Evolutionary conservation across 2,888 invertebrate genomes (phyloP).

Genomic region (Chymomyza amoena): DNA sequence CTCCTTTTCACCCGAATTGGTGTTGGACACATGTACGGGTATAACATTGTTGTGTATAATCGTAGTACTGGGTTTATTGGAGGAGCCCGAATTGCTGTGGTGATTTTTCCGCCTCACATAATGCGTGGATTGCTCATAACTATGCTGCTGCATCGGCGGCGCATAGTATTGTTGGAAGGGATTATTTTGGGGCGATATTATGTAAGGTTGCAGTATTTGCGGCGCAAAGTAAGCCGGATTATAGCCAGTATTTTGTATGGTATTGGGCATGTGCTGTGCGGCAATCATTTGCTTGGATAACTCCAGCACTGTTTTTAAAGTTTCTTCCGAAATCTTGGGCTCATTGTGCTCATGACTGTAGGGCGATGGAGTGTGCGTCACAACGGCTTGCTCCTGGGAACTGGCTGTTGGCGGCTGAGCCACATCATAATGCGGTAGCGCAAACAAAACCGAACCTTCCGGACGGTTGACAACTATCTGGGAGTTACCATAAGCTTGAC

Average conservation of each 20-base stretch:
- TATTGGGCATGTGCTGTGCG: constrained; percentile 75
- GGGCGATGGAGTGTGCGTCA: neutral
- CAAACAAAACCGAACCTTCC: constrained; percentile 77
- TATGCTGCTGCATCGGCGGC: constrained; percentile 33
- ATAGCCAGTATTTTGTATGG: constrained; percentile 62
- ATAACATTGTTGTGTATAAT: constrained; percentile 77
- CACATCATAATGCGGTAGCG: constrained; percentile 58
- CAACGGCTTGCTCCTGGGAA: neutral
- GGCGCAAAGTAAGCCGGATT: constrained; percentile 66
- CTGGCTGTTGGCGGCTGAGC: constrained; percentile 5
- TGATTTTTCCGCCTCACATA: constrained; percentile 52
- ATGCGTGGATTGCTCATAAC: constrained; percentile 29
- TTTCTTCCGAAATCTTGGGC: constrained; percentile 78
- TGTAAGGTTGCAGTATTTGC: constrained; percentile 75
- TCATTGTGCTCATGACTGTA: constrained; percentile 58
- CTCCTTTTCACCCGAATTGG: constrained; percentile 68
- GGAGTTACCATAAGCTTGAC: constrained; percentile 73
- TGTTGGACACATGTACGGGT: constrained; percentile 70
- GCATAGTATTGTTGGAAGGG: constrained; percentile 63
- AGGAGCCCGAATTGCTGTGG: constrained; percentile 11
- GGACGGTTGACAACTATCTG: constrained; percentile 79
- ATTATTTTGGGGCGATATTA: constrained; percentile 58
- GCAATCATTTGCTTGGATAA: constrained; percentile 78
- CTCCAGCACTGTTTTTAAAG: constrained; percentile 77
- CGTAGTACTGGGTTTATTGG: constrained; percentile 66